Percentiles rank a stretch among this genome's conserved stretches.
These are phyloP conservation scores for Leptoclinus maculatus DNA, from an alignment of 2,797 vertebrate species.

Conservation along the genomic window DNA sequence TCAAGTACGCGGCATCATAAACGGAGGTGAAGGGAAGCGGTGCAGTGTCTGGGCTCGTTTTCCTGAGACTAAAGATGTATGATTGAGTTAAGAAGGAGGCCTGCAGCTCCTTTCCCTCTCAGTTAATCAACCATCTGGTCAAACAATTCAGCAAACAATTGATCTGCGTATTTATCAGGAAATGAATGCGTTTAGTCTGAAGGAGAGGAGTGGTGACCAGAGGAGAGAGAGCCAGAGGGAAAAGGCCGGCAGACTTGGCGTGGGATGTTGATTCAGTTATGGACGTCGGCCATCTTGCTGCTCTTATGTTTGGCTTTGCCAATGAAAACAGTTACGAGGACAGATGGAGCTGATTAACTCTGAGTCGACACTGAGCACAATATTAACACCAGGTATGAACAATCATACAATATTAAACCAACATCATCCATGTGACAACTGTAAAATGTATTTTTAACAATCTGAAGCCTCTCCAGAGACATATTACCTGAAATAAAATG, in stretches of 20 bases:
- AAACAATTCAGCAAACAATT: not conserved
- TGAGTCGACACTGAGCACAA: constrained; percentile 9
- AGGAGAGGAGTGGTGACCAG: not conserved
- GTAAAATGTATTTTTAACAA: not conserved
- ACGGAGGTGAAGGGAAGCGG: not conserved
- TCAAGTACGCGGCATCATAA: not conserved
- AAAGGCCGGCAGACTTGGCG: constrained; percentile 1
- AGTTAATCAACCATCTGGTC: not conserved
- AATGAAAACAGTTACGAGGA: not conserved
- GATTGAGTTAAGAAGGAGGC: not conserved
- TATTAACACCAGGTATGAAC: constrained; percentile 19
- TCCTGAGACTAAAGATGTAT: not conserved
- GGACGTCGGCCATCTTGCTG: constrained; percentile 36
- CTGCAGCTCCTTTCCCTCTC: not conserved
- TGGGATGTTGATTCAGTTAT: constrained; percentile 47
- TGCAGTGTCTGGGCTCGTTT: constrained; percentile 3
- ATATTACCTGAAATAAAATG: not conserved
- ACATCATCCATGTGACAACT: not conserved
- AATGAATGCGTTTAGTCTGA: not conserved
- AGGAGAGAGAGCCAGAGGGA: constrained; percentile 10
- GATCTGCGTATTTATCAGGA: not conserved
- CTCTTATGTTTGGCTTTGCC: constrained; percentile 43
- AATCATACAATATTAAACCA: not conserved
- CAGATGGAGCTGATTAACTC: constrained; percentile 43
- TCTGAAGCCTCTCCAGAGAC: not conserved